phyloP scores from a whole-genome alignment of 2,113 vertebrate species.

The Ceratotherium simum region DNA sequence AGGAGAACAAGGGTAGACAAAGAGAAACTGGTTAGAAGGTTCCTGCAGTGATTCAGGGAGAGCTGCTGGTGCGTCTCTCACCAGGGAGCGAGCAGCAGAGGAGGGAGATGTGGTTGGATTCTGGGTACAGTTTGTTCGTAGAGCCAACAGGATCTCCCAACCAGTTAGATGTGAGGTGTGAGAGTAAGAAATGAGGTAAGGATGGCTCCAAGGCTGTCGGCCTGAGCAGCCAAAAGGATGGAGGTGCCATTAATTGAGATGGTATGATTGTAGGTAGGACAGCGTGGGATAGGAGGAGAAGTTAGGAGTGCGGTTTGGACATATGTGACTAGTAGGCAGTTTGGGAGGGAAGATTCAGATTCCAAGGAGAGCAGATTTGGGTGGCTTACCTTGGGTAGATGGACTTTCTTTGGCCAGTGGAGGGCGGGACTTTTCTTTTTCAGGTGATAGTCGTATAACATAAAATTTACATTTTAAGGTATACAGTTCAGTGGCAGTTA shows the following conservation, averaged over 20 bases:
- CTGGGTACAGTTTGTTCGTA: not conserved
- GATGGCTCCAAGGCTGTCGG: too few species aligned
- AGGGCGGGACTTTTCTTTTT: not conserved
- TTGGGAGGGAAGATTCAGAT: not conserved
- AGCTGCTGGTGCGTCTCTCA: not conserved
- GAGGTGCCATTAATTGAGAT: not conserved
- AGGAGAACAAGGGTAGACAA: not conserved
- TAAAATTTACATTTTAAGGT: not conserved
- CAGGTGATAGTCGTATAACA: not conserved
- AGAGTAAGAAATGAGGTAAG: not conserved
- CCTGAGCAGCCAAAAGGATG: not conserved
- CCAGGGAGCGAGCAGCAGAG: too few species aligned
- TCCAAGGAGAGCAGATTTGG: not conserved
- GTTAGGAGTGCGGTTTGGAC: too few species aligned
- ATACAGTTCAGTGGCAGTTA: not conserved
- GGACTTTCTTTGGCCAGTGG: not conserved
- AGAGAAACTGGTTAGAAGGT: not conserved
- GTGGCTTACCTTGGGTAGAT: not conserved
- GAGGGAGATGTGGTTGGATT: too few species aligned
- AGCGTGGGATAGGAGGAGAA: not conserved
- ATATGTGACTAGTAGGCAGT: accelerated
- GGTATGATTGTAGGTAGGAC: not conserved
- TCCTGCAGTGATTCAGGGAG: not conserved
- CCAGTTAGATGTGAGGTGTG: not conserved
- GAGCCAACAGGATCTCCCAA: not conserved